A percentile compares a stretch with the other conserved stretches of the same genome.
Evolutionary conservation across 2,797 vertebrate genomes (phyloP).

Genomic region (Chelmon rostratus): DNA sequence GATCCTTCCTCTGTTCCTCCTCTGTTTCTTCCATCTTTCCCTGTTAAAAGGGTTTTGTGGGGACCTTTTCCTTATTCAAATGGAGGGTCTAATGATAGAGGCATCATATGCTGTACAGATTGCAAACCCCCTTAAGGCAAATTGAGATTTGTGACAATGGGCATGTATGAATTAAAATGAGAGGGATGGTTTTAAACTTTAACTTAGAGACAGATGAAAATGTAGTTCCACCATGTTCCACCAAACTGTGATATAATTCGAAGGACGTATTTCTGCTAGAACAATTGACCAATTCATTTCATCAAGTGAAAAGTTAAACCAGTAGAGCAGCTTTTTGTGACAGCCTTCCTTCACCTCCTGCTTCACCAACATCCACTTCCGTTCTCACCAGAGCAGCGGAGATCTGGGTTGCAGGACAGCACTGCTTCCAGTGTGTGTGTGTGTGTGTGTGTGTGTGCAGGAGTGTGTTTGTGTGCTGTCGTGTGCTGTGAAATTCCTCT

Average conservation of each 20-base stretch:
- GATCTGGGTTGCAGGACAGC: slow-evolving; percentile 33
- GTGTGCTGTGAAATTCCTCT: slow-evolving; percentile 86
- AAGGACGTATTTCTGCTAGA: neutral
- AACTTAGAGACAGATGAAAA: too few species aligned
- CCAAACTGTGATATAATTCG: neutral
- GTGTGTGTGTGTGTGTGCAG: slow-evolving; percentile 24
- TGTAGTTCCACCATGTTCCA: neutral
- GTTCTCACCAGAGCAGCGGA: slow-evolving; percentile 50
- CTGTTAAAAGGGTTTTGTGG: too few species aligned
- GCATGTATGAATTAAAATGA: neutral
- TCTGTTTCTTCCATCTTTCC: too few species aligned
- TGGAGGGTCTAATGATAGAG: too few species aligned
- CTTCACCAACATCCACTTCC: slow-evolving; percentile 50
- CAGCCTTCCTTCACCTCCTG: slow-evolving; percentile 31
- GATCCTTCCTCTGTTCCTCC: too few species aligned
- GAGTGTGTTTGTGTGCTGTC: slow-evolving; percentile 48
- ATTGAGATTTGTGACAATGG: too few species aligned
- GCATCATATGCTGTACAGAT: too few species aligned
- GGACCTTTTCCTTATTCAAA: too few species aligned
- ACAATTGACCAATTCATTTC: slow-evolving; percentile 22
- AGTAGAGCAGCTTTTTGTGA: slow-evolving; percentile 16
- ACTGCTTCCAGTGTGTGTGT: slow-evolving; percentile 30
- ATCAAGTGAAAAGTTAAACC: slow-evolving; percentile 16
- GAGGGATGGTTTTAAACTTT: neutral
- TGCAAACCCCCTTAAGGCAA: too few species aligned